Evolutionary conservation across 2,797 vertebrate species (phyloP).

Genomic region (Euthynnus affinis): DNA sequence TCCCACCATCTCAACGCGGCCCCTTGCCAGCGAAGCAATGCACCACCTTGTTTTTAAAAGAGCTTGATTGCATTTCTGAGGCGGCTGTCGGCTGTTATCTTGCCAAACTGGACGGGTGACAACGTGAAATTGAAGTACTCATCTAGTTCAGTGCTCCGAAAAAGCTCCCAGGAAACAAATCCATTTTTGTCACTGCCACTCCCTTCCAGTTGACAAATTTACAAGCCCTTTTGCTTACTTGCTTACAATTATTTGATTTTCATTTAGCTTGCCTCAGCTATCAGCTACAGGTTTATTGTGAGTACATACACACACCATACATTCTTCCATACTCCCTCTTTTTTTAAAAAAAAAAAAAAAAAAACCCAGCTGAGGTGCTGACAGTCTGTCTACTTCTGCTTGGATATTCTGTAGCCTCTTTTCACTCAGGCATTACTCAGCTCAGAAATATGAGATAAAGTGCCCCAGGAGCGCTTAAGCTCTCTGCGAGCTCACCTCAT

Average conservation of each 20-base stretch:
- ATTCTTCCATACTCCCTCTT: slow-evolving; percentile 57
- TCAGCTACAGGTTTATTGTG: slow-evolving; percentile 41
- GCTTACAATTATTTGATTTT: slow-evolving; percentile 30
- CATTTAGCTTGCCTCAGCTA: slow-evolving; percentile 32
- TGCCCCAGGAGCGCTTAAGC: slow-evolving; percentile 59
- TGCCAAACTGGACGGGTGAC: slow-evolving; percentile 64
- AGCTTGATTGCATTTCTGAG: slow-evolving; percentile 7
- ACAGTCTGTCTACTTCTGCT: slow-evolving; percentile 55
- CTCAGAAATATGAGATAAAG: slow-evolving; percentile 72
- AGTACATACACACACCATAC: slow-evolving; percentile 8
- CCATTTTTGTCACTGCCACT: slow-evolving; percentile 35
- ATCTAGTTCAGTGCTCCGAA: neutral
- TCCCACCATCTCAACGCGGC: slow-evolving; percentile 45
- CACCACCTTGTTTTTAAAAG: slow-evolving; percentile 14
- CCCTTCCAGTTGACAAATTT: slow-evolving; percentile 16
- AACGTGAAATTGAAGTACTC: neutral
- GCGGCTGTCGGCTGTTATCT: slow-evolving; percentile 48
- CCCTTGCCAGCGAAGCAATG: slow-evolving; percentile 5
- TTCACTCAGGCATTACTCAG: slow-evolving; percentile 69
- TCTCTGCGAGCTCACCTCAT: slow-evolving; percentile 55
- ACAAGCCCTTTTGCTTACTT: neutral
- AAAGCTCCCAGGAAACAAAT: slow-evolving; percentile 26
- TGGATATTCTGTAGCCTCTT: slow-evolving; percentile 50
- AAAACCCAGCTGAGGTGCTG: slow-evolving; percentile 63
- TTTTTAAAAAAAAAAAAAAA: no score